These are phyloP conservation scores for Geococcyx californianus DNA, from an alignment of 2,113 vertebrate genomes.

Conservation along the genomic window DNA sequence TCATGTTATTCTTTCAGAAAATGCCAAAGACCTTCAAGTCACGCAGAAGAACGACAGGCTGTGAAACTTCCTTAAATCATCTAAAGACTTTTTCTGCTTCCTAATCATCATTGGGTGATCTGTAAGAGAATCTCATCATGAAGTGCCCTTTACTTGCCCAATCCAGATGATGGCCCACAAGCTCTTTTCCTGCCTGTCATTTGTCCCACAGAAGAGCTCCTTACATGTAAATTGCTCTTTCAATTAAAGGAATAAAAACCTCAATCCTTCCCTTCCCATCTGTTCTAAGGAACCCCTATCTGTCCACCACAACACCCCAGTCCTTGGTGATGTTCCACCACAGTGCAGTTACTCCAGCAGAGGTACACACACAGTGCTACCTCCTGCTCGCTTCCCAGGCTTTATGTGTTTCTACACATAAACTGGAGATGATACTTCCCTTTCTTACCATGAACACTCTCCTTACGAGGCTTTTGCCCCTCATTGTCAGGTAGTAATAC, in stretches of 20 bases:
- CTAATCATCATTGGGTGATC: not conserved
- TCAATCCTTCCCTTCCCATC: not conserved
- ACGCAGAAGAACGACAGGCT: not conserved
- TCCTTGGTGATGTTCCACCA: not conserved
- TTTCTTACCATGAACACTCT: not conserved
- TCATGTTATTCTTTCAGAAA: not conserved
- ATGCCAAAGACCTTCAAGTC: not conserved
- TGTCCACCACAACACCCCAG: not conserved
- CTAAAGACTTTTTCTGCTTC: not conserved
- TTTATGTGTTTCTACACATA: not conserved
- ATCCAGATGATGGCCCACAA: not conserved
- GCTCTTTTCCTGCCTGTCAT: not conserved
- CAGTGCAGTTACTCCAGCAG: accelerated
- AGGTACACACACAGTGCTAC: accelerated
- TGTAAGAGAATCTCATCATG: not conserved
- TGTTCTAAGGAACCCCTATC: not conserved
- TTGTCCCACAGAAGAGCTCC: not conserved
- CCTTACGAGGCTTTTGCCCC: not conserved
- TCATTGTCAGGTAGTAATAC: accelerated
- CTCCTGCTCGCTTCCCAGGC: not conserved
- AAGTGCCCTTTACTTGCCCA: not conserved
- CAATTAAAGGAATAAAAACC: not conserved
- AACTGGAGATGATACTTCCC: not conserved
- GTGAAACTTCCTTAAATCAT: not conserved
- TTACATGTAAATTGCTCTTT: not conserved